Evolutionary conservation across 2,888 invertebrate species (phyloP).

Genomic region (Mystacides longicornis): DNA sequence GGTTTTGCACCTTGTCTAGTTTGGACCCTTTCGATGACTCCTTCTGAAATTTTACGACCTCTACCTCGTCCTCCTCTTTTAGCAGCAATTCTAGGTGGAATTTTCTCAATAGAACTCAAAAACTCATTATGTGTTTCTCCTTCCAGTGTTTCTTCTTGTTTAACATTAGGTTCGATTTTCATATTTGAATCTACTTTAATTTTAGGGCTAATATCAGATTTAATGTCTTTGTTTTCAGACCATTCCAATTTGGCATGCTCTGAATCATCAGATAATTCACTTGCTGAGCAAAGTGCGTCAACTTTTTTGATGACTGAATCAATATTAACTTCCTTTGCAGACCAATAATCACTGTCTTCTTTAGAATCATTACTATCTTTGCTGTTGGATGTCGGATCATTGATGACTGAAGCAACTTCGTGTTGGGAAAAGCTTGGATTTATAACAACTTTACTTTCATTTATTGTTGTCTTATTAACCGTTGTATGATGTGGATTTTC

Average conservation of each 20-base stretch:
- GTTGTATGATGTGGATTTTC: constrained; percentile 20
- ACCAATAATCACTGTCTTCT: constrained; percentile 70
- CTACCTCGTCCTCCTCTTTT: constrained; percentile 41
- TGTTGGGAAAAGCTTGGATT: background rate
- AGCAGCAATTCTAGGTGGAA: constrained; percentile 20
- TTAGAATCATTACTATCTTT: constrained; percentile 32
- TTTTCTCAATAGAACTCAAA: constrained; percentile 1
- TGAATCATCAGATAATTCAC: constrained; percentile 38
- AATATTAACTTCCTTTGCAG: constrained; percentile 70
- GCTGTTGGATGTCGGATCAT: constrained; percentile 10
- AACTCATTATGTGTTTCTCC: constrained; percentile 4
- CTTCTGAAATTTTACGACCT: constrained; percentile 31
- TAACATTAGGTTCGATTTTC: constrained; percentile 3
- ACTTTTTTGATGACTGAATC: constrained; percentile 77
- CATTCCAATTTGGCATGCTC: constrained; percentile 32
- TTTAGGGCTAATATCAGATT: constrained; percentile 31
- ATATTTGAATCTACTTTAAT: constrained; percentile 27
- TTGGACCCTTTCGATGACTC: constrained; percentile 36
- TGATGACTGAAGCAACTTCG: background rate
- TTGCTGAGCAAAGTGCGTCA: constrained; percentile 55
- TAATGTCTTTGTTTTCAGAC: constrained; percentile 21
- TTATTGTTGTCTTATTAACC: constrained; percentile 6
- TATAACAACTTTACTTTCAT: background rate
- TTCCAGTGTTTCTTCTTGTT: constrained; percentile 1
- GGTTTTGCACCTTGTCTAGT: constrained; percentile 45